Base-by-base conservation (phyloP, 2,113 vertebrate species). In the Ictalurus punctatus region DNA sequence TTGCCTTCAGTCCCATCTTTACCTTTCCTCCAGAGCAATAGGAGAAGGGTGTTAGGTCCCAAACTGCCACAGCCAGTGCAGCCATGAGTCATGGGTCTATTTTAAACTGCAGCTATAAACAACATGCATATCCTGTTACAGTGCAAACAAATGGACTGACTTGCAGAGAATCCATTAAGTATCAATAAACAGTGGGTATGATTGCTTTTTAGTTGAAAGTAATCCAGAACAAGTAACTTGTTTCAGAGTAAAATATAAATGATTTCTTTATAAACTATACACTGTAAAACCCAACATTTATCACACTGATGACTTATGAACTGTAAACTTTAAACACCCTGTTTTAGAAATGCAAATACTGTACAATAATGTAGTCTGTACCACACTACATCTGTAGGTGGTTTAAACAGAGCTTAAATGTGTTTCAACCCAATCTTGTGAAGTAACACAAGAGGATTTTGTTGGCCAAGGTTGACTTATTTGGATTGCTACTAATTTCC, bases 31-130 rank as follows among this genome's bases (percentile, higher is more conserved):
- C 56, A 40, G 21, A 86, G 88, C 82, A 86, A 89, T 87, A 91
- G 90, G 93, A 95, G 93, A 91, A 37, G 88, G 92, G 92, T 94
- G 93, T 94, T 93, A 88, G 93, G 93, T 95, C 95, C 92, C 94
- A 84, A 84, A 90, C 86, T 89, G 92, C 86, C 88, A 92, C 93
- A 94, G 94, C 91, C 91, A 92, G 94, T 91, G 91, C 91, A 93
- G 90, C 93, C 92, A 86, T 94, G 94, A 95, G 92, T 95, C 92
- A 95, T 92, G 94, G 92, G 94, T 93, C 94, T 93, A 95, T 95
- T 95, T 93, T 92, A 93, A 94, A 89, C 85, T 92, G 92, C 76
- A 90, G 87, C 69, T 93, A 93, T 94, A 94, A 95, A 94, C 93
- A 54, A 56, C 86, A 92, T 85, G 88, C 85, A 83, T 93, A 91